Evolutionary conservation across 2,113 vertebrate species (phyloP).

Genomic region (Engystomops pustulosus): DNA sequence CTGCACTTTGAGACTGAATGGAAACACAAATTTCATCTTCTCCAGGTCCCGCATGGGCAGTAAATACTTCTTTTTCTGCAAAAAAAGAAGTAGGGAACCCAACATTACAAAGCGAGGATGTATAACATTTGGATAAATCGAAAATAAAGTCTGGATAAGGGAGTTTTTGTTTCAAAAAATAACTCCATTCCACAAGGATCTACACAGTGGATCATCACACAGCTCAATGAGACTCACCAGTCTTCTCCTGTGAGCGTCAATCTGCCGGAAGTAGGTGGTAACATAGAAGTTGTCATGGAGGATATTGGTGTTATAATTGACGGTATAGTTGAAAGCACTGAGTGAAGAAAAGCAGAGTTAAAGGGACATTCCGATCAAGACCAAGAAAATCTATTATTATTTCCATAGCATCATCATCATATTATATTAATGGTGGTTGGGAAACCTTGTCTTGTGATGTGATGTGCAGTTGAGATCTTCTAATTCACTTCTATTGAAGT

Average conservation of each 20-base stretch:
- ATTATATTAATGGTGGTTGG: too few relatives aligned
- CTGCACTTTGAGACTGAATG: conserved; percentile 67
- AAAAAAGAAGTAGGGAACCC: neutral
- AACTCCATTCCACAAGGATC: too few relatives aligned
- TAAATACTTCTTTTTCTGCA: conserved; percentile 70
- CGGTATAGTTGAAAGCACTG: conserved; percentile 76
- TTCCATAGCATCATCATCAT: too few relatives aligned
- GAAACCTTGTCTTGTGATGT: too few relatives aligned
- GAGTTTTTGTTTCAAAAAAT: too few relatives aligned
- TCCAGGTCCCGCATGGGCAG: conserved; percentile 76
- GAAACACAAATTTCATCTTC: conserved; percentile 67
- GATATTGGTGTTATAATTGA: conserved; percentile 72
- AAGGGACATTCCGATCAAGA: too few relatives aligned
- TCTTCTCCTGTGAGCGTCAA: conserved; percentile 75
- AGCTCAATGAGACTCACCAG: conserved; percentile 66
- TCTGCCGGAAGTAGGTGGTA: conserved; percentile 82
- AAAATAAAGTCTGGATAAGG: too few relatives aligned
- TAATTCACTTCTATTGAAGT: too few relatives aligned
- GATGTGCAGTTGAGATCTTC: too few relatives aligned
- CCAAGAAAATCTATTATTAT: too few relatives aligned
- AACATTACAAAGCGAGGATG: too few relatives aligned
- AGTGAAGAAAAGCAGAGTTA: fast-evolving
- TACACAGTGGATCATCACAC: neutral
- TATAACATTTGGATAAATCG: too few relatives aligned
- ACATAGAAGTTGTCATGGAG: conserved; percentile 83